Evolutionary conservation across 2,888 invertebrate genomes (phyloP).

Genomic region (Tinea trinotella): DNA sequence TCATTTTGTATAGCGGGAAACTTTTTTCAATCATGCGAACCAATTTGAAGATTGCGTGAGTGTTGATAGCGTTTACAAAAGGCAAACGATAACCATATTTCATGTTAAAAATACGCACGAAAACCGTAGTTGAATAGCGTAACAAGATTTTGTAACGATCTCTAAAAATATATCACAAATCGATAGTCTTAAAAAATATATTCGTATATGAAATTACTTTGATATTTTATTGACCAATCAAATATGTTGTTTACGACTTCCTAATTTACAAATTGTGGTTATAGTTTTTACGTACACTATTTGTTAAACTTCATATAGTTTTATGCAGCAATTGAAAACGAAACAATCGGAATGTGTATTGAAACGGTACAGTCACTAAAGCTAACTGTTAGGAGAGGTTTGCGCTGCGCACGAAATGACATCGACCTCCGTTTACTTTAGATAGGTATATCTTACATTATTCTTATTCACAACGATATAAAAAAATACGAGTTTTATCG

Average conservation of each 20-base stretch:
- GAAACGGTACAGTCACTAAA: constrained; percentile 10
- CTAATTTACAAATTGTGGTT: no score
- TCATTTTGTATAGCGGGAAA: not conserved
- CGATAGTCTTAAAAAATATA: not conserved
- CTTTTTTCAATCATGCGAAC: not conserved
- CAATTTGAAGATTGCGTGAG: not conserved
- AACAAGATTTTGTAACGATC: not conserved
- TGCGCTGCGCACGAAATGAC: constrained; percentile 6
- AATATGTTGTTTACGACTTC: no score
- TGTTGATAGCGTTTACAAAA: not conserved
- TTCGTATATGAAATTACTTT: not conserved
- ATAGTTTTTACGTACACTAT: no score
- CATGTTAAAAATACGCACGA: not conserved
- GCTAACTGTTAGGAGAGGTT: not conserved
- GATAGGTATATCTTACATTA: not conserved
- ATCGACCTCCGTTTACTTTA: constrained; percentile 4
- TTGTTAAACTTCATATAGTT: no score
- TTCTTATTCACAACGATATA: not conserved
- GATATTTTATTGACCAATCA: no score
- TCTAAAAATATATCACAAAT: not conserved
- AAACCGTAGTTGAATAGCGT: not conserved
- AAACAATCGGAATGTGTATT: not conserved
- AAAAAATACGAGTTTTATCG: not conserved
- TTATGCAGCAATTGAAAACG: no score
- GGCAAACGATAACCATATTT: not conserved